A percentile compares a stretch with the other conserved stretches of the same genome.
Evolutionary conservation across 2,888 invertebrate species (phyloP).

Genomic region (Drosophila cognata): DNA sequence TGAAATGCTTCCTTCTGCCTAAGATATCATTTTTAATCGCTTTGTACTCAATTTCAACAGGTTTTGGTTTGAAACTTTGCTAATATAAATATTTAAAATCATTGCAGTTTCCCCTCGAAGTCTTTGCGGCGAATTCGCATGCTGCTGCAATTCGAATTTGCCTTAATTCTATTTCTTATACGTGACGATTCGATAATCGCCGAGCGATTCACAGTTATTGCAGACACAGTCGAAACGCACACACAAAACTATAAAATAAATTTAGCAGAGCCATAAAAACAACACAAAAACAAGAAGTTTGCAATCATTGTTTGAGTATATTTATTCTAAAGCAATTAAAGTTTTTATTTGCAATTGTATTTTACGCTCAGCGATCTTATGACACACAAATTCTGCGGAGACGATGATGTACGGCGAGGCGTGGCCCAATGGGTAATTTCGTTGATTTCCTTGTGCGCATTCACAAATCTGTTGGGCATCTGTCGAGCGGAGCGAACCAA

Average conservation of each 20-base stretch:
- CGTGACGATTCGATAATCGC: conserved; percentile 15
- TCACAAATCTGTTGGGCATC: conserved; percentile 23
- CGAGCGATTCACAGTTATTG: conserved; percentile 16
- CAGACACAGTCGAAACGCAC: conserved; percentile 21
- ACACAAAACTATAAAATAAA: conserved; percentile 40
- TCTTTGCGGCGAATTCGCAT: conserved; percentile 48
- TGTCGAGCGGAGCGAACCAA: conserved; percentile 64
- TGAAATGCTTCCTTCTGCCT: not conserved
- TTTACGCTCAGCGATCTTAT: conserved; percentile 23
- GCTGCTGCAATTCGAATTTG: conserved; percentile 13
- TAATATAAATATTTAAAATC: not conserved
- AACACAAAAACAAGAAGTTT: conserved; percentile 11
- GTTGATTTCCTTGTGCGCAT: conserved; percentile 45
- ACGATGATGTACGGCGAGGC: not conserved
- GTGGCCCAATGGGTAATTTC: conserved; percentile 19
- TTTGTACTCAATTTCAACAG: not conserved
- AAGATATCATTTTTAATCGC: not conserved
- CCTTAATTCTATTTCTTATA: not conserved
- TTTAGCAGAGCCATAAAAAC: conserved; percentile 40
- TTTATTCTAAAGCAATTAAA: not conserved
- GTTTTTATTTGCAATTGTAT: conserved; percentile 35
- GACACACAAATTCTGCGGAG: conserved; percentile 6
- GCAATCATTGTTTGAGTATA: conserved; percentile 32
- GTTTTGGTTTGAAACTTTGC: not conserved
- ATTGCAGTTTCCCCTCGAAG: not conserved